Conservation (phyloP, 2,888 invertebrate species). For the Allophyes oxyacanthae region DNA sequence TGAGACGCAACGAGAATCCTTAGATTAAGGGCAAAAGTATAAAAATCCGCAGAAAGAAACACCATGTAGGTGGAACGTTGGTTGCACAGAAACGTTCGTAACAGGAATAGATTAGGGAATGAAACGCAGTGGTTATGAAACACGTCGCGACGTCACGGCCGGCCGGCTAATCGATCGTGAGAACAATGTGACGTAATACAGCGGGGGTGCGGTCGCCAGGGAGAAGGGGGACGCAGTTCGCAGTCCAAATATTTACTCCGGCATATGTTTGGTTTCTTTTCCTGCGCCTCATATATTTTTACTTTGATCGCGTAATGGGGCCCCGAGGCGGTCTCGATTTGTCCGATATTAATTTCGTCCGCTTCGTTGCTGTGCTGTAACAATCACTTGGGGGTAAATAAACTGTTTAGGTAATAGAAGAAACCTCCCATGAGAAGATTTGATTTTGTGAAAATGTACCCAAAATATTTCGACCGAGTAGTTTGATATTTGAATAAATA, state of each 20-base stretch:
- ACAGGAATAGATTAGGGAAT: conserved; percentile 53
- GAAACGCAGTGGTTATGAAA: conserved; percentile 72
- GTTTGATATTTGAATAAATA: conserved; percentile 30
- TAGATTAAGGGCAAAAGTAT: conserved; percentile 31
- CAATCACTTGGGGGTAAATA: conserved; percentile 62
- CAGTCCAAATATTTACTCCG: conserved; percentile 85
- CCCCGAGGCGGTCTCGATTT: conserved; percentile 81
- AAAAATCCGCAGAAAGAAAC: conserved; percentile 23
- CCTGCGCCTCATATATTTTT: conserved; percentile 88
- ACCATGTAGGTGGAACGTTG: conserved; percentile 39
- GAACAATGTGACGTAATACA: conserved; percentile 87
- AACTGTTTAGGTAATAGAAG: conserved; percentile 60
- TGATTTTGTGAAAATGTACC: conserved; percentile 1
- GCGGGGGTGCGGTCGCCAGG: conserved; percentile 68
- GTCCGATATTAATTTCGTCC: conserved; percentile 84
- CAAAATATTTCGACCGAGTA: conserved; percentile 7
- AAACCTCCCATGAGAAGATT: conserved; percentile 40
- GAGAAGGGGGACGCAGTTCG: conserved; percentile 68
- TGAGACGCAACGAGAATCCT: conserved; percentile 36
- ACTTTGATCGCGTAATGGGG: conserved; percentile 86
- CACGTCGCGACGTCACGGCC: conserved; percentile 74
- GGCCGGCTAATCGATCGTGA: conserved; percentile 82
- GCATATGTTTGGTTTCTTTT: conserved; percentile 89
- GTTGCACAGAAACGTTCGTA: conserved; percentile 45
- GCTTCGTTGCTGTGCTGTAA: conserved; percentile 60